Base-by-base conservation (phyloP, 2,888 invertebrate species). In the Plebejus argus region DNA sequence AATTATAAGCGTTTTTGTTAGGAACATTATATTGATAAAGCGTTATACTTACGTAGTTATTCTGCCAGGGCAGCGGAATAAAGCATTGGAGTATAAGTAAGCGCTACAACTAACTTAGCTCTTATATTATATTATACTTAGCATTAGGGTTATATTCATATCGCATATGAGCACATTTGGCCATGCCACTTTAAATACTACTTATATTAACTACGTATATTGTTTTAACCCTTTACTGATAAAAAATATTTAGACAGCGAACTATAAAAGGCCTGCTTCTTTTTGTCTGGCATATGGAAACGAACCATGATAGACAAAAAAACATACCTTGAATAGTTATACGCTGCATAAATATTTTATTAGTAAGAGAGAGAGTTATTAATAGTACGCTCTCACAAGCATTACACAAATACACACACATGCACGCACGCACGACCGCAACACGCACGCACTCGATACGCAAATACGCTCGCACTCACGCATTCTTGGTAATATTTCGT, bases 41-140 rank as follows among this genome's bases (percentile, higher is more conserved):
- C 61, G 23, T 23, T 58, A 70, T 70, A 86, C 88, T 88, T 84
- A 88, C 88, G 79, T 86, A 87, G 61, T 89, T 89, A 85, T 88
- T 84, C 82, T 84, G 83, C 79, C 82, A 81, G 78, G 81, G 82
- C 83, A 82, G 85, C 77, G 71, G 72, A 49, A 72, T 20, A 35
- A 71, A 77, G 72, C 72, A 77, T 77, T 35, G 6, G 45, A 45
- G 33, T 20, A 77, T 77, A 71, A 39, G 72, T 49, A 8, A 72
- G 77, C 77, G 35, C 35, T 76, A 70, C 76, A 39, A 66, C 76
- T 76, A 45, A 39, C 61, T 76, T 23, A 76, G 76, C 76, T 74
- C 72, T 49, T 49, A 45, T 49, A 53, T 49, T 28, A 28, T 28
- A 74, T 66, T 28, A 74, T 66, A 66, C 66, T 66, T 66, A 66